These are phyloP conservation scores for Campoplex capitator DNA, from an alignment of 2,888 invertebrate genomes.

Conservation along the genomic window DNA sequence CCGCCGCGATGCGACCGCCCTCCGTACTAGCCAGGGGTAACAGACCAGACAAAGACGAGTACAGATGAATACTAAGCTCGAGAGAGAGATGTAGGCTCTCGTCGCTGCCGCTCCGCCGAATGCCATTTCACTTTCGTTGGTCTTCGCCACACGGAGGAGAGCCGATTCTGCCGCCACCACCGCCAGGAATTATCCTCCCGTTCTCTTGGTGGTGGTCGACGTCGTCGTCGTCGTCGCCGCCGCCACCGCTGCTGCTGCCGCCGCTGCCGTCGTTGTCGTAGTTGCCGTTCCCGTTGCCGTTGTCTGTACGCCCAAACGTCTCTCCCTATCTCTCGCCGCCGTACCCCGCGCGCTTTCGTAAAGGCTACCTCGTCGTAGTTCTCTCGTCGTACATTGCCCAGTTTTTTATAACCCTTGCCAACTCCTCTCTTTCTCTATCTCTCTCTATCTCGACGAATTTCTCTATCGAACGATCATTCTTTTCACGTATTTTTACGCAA, in stretches of 20 bases:
- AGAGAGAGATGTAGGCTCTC: conserved; percentile 40
- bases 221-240: conserved; percentile 53
- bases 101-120: conserved; percentile 74
- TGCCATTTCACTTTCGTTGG: conserved; percentile 85
- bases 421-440: neutral
- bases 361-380: conserved; percentile 69
- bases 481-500: neutral
- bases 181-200: conserved; percentile 71
- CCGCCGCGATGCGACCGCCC: conserved; percentile 63
- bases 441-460: neutral
- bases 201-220: conserved; percentile 54
- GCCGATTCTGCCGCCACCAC: conserved; percentile 70
- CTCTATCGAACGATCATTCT: neutral
- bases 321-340: conserved; percentile 55
- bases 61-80: conserved; percentile 9
- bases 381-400: conserved; percentile 71
- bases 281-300: conserved; percentile 74
- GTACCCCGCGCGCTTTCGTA: conserved; percentile 58
- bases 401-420: conserved; percentile 35
- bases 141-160: conserved; percentile 83
- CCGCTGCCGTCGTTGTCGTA: conserved; percentile 75
- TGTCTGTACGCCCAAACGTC: conserved; percentile 57
- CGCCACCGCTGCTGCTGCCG: conserved; percentile 73
- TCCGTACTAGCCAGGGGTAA: conserved; percentile 56
- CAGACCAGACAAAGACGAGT: conserved; percentile 50